Base-by-base conservation (phyloP, 2,888 invertebrate genomes). In the Pelosia muscerda region DNA sequence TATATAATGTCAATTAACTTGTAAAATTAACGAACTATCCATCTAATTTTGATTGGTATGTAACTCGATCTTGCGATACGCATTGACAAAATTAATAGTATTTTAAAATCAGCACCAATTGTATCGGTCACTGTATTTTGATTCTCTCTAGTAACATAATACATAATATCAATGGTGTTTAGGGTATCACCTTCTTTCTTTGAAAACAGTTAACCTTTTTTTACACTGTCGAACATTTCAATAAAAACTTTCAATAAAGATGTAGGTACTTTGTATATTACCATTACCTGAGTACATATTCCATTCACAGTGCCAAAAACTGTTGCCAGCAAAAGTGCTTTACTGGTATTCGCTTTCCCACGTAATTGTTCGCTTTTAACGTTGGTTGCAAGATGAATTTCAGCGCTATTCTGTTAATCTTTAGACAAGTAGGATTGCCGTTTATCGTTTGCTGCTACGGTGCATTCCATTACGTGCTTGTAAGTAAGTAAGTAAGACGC, bases 1-100 rank as follows among this genome's bases (percentile, higher is more conserved):
- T 70, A 68, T 63, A 70, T 56, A 76, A 77, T 79, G 77, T 77
- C 65, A 71, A 79, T 74, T 79, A 62, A 66, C 38, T 79, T 71
- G 22, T 23, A 34, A 22, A 55, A 68, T 61, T 69, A 38, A 53
- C 49, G 34, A 38, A 25, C 13, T 26, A 34, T 65, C 34, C 23
- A 8, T 23, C 22, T 23, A 23, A 49, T 34, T 56, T 23, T 11
- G 15, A 57, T 5, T 4, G n/a, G 25, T n/a, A n/a, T n/a, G n/a
- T n/a, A n/a, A n/a, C n/a, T n/a, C n/a, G n/a, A n/a, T n/a, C n/a
- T n/a, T n/a, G n/a, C n/a, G n/a, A n/a, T n/a, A n/a, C n/a, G n/a
- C n/a, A n/a, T n/a, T n/a, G n/a, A n/a, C n/a, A n/a, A n/a, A n/a
- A n/a, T n/a, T n/a, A n/a, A n/a, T n/a, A n/a, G n/a, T n/a, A n/a